Conservation (phyloP, 2,888 invertebrate genomes). For the Nesidiocoris tenuis region DNA sequence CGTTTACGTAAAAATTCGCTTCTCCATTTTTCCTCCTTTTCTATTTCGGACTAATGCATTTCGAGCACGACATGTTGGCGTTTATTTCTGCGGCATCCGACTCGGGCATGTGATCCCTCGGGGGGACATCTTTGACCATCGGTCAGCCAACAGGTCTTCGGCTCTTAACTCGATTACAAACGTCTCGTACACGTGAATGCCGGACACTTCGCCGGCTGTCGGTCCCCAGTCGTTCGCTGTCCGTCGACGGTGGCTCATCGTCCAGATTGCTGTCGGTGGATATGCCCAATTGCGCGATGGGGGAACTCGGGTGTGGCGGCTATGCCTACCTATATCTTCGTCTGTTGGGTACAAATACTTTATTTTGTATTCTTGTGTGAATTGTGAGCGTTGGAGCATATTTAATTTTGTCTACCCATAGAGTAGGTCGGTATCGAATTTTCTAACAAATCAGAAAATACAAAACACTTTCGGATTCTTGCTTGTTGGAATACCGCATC, state of each 20-base stretch:
- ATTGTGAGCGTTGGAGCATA: too few relatives aligned
- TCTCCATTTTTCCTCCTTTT: neutral
- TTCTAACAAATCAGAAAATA: too few relatives aligned
- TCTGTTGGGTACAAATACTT: too few relatives aligned
- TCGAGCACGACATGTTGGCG: neutral
- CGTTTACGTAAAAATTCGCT: neutral
- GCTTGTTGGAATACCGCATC: too few relatives aligned
- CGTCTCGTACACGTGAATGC: slow-evolving; percentile 17
- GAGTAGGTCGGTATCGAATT: too few relatives aligned
- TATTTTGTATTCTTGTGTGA: too few relatives aligned
- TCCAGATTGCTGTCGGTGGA: neutral
- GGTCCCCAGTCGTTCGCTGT: too few relatives aligned
- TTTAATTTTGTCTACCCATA: too few relatives aligned
- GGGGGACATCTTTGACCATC: neutral
- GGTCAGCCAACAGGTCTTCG: slow-evolving; percentile 27
- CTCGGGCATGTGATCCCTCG: slow-evolving; percentile 30
- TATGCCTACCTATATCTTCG: neutral
- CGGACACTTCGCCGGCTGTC: neutral
- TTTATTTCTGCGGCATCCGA: slow-evolving; percentile 18
- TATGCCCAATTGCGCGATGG: slow-evolving; percentile 1
- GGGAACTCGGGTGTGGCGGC: neutral
- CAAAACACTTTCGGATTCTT: too few relatives aligned
- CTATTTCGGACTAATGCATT: slow-evolving; percentile 15
- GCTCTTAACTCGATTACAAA: slow-evolving; percentile 29
- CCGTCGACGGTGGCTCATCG: too few relatives aligned